Conservation (phyloP, 1,140 invertebrate genomes). For the Drosophila busckii region DNA sequence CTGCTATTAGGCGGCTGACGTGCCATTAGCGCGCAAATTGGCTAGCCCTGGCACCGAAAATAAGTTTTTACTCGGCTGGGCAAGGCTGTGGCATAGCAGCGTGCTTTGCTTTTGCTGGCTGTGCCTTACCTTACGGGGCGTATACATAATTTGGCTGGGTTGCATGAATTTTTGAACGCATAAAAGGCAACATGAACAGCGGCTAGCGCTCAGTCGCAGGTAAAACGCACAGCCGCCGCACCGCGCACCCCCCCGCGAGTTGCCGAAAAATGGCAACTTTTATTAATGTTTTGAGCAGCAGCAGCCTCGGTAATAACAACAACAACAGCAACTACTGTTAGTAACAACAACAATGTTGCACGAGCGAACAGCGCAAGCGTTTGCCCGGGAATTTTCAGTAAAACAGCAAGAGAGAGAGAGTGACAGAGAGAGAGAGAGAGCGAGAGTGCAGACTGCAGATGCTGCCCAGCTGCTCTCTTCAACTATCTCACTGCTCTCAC, state of each 20-base stretch:
- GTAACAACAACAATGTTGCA: slow-evolving; percentile 5
- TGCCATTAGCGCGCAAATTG: slow-evolving; percentile 68
- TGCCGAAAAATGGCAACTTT: slow-evolving; percentile 64
- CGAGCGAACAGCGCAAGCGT: slow-evolving; percentile 65
- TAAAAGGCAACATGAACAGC: slow-evolving; percentile 14
- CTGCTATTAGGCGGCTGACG: slow-evolving; percentile 51
- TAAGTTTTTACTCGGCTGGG: slow-evolving; percentile 49
- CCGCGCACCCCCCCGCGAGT: too few relatives aligned
- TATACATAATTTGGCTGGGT: slow-evolving; percentile 72
- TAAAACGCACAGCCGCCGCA: slow-evolving; percentile 38
- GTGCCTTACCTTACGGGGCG: slow-evolving; percentile 53
- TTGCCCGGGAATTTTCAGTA: slow-evolving; percentile 74
- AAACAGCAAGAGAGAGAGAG: slow-evolving; percentile 24
- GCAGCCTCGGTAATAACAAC: slow-evolving; percentile 5
- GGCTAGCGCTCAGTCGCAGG: slow-evolving; percentile 42
- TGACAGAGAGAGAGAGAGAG: slow-evolving; percentile 1
- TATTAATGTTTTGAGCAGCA: slow-evolving; percentile 70
- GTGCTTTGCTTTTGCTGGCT: slow-evolving; percentile 1
- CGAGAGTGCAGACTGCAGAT: slow-evolving; percentile 9
- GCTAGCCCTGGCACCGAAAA: slow-evolving; percentile 54
- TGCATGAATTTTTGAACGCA: slow-evolving; percentile 69
- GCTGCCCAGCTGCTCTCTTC: slow-evolving; percentile 2
- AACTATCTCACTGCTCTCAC: background rate
- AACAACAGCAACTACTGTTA: background rate
- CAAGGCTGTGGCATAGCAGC: slow-evolving; percentile 2